Conservation (phyloP, 1,140 invertebrate genomes). For the Cotesia glomerata region DNA sequence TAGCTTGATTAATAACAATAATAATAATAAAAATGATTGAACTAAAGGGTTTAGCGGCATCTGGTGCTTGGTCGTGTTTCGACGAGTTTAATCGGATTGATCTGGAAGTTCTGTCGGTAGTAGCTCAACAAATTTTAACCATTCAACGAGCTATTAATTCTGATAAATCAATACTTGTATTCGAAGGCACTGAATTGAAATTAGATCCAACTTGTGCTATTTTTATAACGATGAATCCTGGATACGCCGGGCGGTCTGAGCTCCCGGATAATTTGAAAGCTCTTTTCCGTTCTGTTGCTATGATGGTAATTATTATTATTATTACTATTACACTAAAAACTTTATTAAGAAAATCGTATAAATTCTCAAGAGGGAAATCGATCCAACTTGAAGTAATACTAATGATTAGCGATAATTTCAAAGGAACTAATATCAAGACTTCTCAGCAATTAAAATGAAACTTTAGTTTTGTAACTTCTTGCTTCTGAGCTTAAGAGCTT, state of each 20-base stretch:
- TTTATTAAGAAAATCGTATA: conserved; percentile 2
- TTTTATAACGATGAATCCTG: conserved; percentile 97
- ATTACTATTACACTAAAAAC: not conserved
- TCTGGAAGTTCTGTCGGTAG: conserved; percentile 88
- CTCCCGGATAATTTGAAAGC: conserved; percentile 95
- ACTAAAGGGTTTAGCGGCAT: conserved; percentile 83
- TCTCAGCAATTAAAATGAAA: no score
- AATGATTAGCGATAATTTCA: no score
- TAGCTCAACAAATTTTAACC: conserved; percentile 84
- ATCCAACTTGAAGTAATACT: no score
- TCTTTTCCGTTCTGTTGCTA: conserved; percentile 92
- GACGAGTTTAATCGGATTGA: conserved; percentile 93
- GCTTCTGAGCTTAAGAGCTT: no score
- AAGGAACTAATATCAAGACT: no score
- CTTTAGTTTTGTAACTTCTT: no score
- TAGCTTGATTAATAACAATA: no score
- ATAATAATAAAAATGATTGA: no score
- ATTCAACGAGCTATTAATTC: conserved; percentile 82
- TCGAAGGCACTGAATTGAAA: conserved; percentile 88
- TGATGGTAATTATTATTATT: conserved; percentile 76
- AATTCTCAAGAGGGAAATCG: not conserved
- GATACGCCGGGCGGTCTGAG: conserved; percentile 90
- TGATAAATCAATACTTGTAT: conserved; percentile 74
- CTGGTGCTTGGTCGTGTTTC: conserved; percentile 97
- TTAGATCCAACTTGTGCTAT: conserved; percentile 92